These are phyloP conservation scores for Arrhopalites spinosus DNA, from an alignment of 2,888 invertebrate species.

Conservation along the genomic window DNA sequence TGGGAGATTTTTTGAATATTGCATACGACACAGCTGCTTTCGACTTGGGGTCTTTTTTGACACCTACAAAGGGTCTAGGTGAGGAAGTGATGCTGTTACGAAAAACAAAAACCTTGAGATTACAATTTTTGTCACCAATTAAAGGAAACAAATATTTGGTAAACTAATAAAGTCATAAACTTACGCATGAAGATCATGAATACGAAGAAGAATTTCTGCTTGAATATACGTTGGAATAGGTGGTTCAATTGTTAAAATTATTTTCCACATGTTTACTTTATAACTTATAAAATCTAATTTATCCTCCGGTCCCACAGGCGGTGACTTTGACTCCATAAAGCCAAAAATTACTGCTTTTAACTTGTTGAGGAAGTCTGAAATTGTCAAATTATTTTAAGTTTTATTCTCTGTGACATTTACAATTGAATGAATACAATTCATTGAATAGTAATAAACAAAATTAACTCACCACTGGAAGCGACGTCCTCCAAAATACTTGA, in stretches of 20 bases:
- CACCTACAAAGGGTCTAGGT: constrained; percentile 11
- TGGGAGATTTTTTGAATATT: too few species aligned
- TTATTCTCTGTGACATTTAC: not conserved
- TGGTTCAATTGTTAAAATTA: constrained; percentile 5
- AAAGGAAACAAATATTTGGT: too few species aligned
- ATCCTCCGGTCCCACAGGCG: constrained; percentile 10
- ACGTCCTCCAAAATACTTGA: not conserved
- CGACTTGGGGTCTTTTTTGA: constrained; percentile 11
- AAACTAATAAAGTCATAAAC: not conserved
- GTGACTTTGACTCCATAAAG: constrained; percentile 1
- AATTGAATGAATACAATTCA: too few species aligned
- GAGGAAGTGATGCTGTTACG: constrained; percentile 15
- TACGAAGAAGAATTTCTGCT: constrained; percentile 4
- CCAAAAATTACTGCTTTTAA: constrained; percentile 8
- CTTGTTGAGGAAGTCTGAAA: constrained; percentile 1
- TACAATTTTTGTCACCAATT: too few species aligned
- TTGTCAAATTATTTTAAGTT: not conserved
- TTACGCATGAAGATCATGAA: constrained; percentile 19
- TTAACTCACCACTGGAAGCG: not conserved
- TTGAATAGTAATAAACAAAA: too few species aligned
- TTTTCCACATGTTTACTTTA: constrained; percentile 25
- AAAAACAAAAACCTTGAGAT: not conserved
- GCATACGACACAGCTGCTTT: constrained; percentile 24
- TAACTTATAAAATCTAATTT: constrained; percentile 24
- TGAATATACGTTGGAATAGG: constrained; percentile 22